Conservation (phyloP, 2,888 invertebrate species). For the Horisme vitalbata region DNA sequence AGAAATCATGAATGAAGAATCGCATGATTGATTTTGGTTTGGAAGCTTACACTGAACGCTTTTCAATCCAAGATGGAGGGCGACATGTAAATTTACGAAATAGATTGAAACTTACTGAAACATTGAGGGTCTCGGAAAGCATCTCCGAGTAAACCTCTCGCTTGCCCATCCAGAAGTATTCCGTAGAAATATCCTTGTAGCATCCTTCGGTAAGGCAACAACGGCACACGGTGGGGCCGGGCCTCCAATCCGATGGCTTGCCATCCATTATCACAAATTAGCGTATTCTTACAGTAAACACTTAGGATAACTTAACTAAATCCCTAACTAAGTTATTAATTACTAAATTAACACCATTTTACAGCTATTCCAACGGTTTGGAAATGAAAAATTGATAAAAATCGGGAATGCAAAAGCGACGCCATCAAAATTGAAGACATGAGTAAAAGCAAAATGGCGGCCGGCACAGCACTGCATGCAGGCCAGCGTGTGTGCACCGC, state of each 20-base stretch:
- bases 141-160: conserved; percentile 75
- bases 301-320: conserved; percentile 40
- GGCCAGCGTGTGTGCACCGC: no score
- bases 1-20: no score
- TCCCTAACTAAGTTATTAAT: conserved; percentile 33
- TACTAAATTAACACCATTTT: conserved; percentile 27
- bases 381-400: conserved; percentile 6
- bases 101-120: conserved; percentile 53
- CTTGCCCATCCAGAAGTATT: conserved; percentile 80
- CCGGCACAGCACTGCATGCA: no score
- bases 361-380: conserved; percentile 5
- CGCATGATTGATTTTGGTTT: no score
- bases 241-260: conserved; percentile 69
- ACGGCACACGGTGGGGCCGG: conserved; percentile 72
- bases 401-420: conserved; percentile 14
- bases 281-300: conserved; percentile 52
- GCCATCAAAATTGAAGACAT: no score
- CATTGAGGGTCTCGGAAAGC: conserved; percentile 64
- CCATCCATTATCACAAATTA: conserved; percentile 59
- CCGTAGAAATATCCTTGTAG: conserved; percentile 77
- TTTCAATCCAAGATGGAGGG: conserved; percentile 29
- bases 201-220: conserved; percentile 74
- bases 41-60: conserved; percentile 42
- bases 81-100: no score
- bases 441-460: no score